A percentile compares a stretch with the other conserved stretches of the same genome.
Evolutionary conservation across 2,113 vertebrate species (phyloP).

Genomic region (Salvator merianae): DNA sequence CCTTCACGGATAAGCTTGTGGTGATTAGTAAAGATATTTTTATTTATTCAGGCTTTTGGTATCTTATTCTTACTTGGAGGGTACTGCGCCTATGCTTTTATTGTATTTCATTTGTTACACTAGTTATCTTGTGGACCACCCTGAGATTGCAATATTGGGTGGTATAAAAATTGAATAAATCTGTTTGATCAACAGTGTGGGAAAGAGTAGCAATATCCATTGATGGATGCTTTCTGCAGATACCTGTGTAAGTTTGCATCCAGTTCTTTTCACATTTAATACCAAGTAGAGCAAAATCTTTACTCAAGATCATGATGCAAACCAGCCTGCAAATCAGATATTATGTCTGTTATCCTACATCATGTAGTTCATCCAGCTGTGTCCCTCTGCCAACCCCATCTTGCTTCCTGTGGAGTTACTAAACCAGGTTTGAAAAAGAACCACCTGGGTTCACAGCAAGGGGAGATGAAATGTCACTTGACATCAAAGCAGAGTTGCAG

Average conservation of each 20-base stretch:
- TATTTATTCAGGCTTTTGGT: too few species aligned
- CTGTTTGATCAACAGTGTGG: background rate
- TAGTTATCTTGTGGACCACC: too few species aligned
- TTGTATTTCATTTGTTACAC: too few species aligned
- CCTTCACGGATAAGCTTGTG: too few species aligned
- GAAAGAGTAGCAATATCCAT: background rate
- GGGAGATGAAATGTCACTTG: background rate
- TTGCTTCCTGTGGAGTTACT: background rate
- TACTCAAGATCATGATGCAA: background rate
- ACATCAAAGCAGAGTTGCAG: background rate
- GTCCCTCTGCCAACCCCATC: background rate
- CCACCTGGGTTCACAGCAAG: constrained; percentile 15
- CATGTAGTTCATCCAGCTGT: background rate
- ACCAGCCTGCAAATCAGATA: background rate
- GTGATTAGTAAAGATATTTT: too few species aligned
- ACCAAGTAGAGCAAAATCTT: background rate
- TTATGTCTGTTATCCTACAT: background rate
- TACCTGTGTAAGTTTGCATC: background rate
- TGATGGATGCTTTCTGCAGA: background rate
- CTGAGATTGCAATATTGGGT: background rate
- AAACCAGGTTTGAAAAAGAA: background rate
- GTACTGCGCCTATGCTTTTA: too few species aligned
- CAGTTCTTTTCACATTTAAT: background rate
- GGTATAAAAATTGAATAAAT: background rate
- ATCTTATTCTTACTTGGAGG: too few species aligned